These are phyloP conservation scores for Nestor notabilis DNA, from an alignment of 2,113 vertebrate genomes.

Conservation along the genomic window DNA sequence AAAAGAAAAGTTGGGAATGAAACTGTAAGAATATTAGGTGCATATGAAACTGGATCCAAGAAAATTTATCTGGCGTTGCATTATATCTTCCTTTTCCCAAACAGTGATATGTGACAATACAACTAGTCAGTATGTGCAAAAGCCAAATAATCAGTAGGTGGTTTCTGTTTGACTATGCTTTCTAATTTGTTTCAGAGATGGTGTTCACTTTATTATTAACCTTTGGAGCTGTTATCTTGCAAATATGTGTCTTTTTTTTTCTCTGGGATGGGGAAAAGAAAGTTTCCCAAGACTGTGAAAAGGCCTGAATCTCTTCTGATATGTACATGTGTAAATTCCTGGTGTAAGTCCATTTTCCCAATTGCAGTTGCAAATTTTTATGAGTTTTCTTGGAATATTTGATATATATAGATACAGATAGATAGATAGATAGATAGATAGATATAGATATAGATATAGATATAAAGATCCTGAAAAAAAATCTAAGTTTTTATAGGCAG, in stretches of 20 bases:
- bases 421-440: too few relatives aligned
- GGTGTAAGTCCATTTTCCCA: background rate
- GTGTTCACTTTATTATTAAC: background rate
- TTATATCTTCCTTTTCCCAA: background rate
- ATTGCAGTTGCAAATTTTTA: background rate
- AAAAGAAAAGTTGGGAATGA: background rate
- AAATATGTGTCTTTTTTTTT: background rate
- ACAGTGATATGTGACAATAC: background rate
- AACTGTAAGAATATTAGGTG: background rate
- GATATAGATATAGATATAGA: too few relatives aligned
- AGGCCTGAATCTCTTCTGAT: background rate
- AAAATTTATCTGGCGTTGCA: background rate
- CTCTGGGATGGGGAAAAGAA: background rate
- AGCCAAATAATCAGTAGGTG: background rate
- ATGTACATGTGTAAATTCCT: background rate
- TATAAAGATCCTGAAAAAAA: background rate
- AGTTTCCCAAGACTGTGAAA: background rate
- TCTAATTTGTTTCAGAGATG: background rate
- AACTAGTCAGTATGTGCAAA: background rate
- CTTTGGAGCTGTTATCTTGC: background rate
- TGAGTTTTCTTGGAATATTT: background rate
- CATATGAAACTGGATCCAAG: background rate
- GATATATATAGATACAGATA: too few relatives aligned
- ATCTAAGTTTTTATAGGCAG: background rate
- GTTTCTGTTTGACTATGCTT: background rate